These are phyloP conservation scores for Apamea crenata DNA, from an alignment of 2,888 invertebrate species.

Conservation along the genomic window DNA sequence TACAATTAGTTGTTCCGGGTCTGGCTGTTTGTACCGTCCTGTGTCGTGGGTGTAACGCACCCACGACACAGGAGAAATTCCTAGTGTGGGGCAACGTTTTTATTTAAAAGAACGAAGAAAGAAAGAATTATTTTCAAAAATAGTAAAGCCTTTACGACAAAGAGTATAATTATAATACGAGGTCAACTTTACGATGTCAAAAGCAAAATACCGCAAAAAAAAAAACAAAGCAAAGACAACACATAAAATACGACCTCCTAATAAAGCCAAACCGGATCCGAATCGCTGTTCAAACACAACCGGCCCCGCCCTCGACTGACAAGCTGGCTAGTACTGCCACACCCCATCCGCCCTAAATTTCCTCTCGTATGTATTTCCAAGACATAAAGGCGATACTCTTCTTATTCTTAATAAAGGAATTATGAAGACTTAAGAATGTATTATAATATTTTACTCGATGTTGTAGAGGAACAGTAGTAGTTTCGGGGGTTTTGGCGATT, in stretches of 20 bases:
- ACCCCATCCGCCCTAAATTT: conserved; percentile 40
- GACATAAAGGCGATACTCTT: neutral
- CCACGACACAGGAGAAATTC: too few species aligned
- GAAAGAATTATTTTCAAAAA: too few species aligned
- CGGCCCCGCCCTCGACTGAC: conserved; percentile 31
- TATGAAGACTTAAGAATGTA: neutral
- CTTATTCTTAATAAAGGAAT: neutral
- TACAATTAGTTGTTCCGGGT: too few species aligned
- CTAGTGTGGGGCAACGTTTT: too few species aligned
- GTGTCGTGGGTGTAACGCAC: too few species aligned
- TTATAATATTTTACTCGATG: neutral
- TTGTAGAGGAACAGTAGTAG: neutral
- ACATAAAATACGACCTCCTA: neutral
- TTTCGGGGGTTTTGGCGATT: neutral
- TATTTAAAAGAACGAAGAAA: too few species aligned
- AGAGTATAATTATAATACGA: too few species aligned
- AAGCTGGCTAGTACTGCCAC: conserved; percentile 26
- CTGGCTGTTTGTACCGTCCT: too few species aligned
- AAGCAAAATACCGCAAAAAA: neutral
- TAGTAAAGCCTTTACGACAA: neutral
- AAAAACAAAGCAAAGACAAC: neutral
- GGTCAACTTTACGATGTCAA: neutral
- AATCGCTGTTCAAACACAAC: conserved; percentile 35
- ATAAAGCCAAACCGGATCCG: neutral
- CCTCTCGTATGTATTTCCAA: conserved; percentile 21